Conservation (phyloP, 2,888 invertebrate species). For the Adelognathus sp. region DNA sequence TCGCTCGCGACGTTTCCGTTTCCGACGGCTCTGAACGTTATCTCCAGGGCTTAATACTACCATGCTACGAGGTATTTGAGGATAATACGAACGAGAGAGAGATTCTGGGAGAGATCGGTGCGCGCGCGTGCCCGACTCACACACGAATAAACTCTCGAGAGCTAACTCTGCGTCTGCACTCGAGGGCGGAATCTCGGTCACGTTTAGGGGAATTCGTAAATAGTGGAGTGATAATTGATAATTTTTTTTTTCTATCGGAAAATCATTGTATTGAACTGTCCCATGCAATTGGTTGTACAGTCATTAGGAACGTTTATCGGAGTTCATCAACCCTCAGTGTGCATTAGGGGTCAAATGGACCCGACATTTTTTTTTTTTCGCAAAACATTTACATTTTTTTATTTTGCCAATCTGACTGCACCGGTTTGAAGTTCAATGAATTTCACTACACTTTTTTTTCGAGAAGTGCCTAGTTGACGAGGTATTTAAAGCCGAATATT, state of each 20-base stretch:
- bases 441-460: no score
- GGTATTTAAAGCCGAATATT: no score
- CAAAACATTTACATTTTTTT: no score
- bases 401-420: no score
- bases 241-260: background rate
- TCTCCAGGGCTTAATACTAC: slow-evolving; percentile 20
- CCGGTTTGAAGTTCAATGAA: no score
- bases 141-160: slow-evolving; percentile 34
- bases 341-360: no score
- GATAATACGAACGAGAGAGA: background rate
- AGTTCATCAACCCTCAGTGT: no score
- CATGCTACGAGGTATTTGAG: slow-evolving; percentile 15
- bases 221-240: background rate
- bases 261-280: background rate
- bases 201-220: background rate
- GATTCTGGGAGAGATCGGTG: slow-evolving; percentile 40
- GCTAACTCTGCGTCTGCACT: background rate
- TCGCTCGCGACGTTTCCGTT: slow-evolving; percentile 58
- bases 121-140: slow-evolving; percentile 53
- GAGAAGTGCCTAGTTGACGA: no score
- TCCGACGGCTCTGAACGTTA: slow-evolving; percentile 51
- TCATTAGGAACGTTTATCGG: background rate
- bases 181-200: background rate
- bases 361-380: no score
- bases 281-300: background rate